Conservation (phyloP, 2,113 vertebrate species). For the Dromaius novaehollandiae region DNA sequence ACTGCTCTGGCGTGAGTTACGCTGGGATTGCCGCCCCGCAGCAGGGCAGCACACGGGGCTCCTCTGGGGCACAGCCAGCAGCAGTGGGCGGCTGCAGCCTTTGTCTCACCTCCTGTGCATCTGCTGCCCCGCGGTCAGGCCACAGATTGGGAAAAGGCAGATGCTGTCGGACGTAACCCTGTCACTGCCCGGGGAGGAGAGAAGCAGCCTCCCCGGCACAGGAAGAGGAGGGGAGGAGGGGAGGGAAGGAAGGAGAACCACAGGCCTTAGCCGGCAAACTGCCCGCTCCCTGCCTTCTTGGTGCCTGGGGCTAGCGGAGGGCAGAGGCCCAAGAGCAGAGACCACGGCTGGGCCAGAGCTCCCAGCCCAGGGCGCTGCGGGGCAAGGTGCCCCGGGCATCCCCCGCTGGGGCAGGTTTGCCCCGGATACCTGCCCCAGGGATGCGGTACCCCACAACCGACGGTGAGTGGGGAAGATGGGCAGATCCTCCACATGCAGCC, state of each 20-base stretch:
- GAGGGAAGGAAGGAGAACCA: constrained; percentile 66
- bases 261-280: constrained; percentile 13
- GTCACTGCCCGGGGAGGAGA: constrained; percentile 6
- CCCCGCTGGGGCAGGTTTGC: neutral
- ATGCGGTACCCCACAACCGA: neutral
- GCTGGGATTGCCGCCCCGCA: rapidly evolving
- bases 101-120: neutral
- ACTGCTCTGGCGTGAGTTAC: neutral
- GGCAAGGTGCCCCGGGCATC: neutral
- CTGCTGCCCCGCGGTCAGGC: neutral
- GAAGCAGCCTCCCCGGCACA: constrained; percentile 34
- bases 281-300: neutral
- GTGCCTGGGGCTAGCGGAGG: neutral
- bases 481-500: neutral
- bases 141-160: neutral
- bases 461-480: neutral
- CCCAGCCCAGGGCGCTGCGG: neutral
- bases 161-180: neutral
- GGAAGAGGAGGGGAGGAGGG: constrained; percentile 67
- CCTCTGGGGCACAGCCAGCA: rapidly evolving
- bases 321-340: neutral
- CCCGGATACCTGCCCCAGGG: neutral
- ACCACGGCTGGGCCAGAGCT: neutral
- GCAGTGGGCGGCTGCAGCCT: neutral
- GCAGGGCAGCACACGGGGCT: neutral